These are phyloP conservation scores for Strongylocentrotus purpuratus DNA, from an alignment of 35 echinoderm and acorn worm species.

Conservation along the genomic window DNA sequence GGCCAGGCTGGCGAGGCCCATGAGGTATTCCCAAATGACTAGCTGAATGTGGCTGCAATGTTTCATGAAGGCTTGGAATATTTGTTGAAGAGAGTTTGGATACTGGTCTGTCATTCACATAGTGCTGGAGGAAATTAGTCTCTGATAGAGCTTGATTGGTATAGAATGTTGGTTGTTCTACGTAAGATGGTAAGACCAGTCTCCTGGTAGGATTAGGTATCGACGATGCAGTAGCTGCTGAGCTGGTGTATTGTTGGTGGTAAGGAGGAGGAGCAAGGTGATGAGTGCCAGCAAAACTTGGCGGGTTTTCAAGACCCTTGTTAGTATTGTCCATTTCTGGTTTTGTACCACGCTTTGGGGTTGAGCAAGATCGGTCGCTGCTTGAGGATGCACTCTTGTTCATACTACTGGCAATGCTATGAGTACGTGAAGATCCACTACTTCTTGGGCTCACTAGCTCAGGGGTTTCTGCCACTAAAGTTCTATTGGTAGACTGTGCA, in stretches of 20 bases:
- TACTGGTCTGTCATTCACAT: constrained; percentile 43
- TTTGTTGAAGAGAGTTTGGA: background rate
- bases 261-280: background rate
- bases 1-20: background rate
- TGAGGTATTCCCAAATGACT: background rate
- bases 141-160: constrained; percentile 31
- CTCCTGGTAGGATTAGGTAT: background rate
- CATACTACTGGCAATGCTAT: background rate
- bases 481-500: background rate
- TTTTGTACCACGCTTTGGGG: background rate
- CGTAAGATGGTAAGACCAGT: background rate
- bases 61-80: background rate
- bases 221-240: background rate
- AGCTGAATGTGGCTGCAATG: background rate
- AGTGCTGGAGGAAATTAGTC: constrained; percentile 27
- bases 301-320: background rate
- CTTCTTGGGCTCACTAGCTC: background rate
- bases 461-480: constrained; percentile 13
- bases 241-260: background rate
- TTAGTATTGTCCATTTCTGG: background rate
- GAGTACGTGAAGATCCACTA: background rate
- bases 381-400: background rate
- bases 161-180: background rate
- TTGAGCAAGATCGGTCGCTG: background rate
- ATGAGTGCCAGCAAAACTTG: background rate